Conservation (phyloP, 2,888 invertebrate species). For the Cantharis nigra region DNA sequence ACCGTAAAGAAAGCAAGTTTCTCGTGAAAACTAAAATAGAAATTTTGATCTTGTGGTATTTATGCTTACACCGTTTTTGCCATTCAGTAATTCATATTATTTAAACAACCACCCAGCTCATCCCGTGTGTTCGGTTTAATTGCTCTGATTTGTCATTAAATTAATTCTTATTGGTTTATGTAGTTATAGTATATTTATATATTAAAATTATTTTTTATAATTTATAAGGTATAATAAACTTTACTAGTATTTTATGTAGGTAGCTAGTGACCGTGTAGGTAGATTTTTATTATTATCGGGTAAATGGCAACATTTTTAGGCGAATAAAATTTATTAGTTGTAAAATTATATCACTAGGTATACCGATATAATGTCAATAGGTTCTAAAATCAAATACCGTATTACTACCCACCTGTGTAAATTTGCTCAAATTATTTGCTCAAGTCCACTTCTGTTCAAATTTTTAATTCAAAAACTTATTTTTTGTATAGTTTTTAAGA, state of each 20-base stretch:
- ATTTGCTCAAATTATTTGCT: too few species aligned
- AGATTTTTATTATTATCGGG: neutral
- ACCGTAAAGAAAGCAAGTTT: neutral
- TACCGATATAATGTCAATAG: neutral
- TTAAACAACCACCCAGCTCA: neutral
- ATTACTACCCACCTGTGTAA: too few species aligned
- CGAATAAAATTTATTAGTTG: neutral
- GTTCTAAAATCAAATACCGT: neutral
- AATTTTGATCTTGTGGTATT: neutral
- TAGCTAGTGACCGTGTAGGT: neutral
- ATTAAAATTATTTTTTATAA: neutral
- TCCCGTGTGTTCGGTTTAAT: neutral
- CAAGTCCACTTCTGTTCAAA: too few species aligned
- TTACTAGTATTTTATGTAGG: neutral
- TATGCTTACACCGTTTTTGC: neutral
- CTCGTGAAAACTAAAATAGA: neutral
- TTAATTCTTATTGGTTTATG: neutral
- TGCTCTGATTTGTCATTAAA: neutral
- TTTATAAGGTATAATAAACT: neutral
- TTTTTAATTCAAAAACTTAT: too few species aligned
- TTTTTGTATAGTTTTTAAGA: too few species aligned
- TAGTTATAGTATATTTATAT: neutral
- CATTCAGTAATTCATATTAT: neutral
- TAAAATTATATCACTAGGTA: neutral
- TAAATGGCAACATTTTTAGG: neutral